Percentiles rank a stretch among this genome's conserved stretches.
These are phyloP conservation scores for Drosophila algonquin DNA, from an alignment of 2,888 invertebrate genomes.

Conservation along the genomic window DNA sequence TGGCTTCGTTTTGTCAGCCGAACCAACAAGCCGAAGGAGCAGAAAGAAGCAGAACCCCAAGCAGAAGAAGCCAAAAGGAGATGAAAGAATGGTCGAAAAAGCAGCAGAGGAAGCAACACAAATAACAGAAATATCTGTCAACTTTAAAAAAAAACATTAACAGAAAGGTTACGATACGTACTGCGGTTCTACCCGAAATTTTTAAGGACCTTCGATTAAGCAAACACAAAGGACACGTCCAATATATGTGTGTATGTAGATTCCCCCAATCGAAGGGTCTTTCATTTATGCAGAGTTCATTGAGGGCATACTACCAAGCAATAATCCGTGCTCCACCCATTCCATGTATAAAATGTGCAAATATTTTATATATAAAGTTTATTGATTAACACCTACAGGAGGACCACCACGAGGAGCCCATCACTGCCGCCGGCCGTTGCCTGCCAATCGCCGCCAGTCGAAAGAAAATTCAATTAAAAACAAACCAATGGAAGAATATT, in stretches of 20 bases:
- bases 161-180: neutral
- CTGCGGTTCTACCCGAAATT: no score
- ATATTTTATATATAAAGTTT: neutral
- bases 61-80: slow-evolving; percentile 2
- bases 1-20: slow-evolving; percentile 34
- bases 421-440: neutral
- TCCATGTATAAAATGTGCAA: neutral
- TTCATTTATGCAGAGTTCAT: neutral
- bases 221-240: neutral
- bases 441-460: neutral
- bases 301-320: neutral
- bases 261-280: neutral
- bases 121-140: slow-evolving; percentile 16
- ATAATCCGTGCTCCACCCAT: neutral
- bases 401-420: slow-evolving; percentile 4
- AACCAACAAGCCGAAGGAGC: slow-evolving; percentile 5
- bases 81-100: neutral
- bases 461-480: slow-evolving; percentile 56
- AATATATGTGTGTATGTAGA: no score
- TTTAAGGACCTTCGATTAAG: neutral
- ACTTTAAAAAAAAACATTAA: neutral
- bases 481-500: slow-evolving; percentile 53
- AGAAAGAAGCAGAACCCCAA: slow-evolving; percentile 16
- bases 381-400: neutral
- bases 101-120: slow-evolving; percentile 12